phyloP scores from a whole-genome alignment of 2,797 vertebrate genomes.

The Melanotaenia boesemani region DNA sequence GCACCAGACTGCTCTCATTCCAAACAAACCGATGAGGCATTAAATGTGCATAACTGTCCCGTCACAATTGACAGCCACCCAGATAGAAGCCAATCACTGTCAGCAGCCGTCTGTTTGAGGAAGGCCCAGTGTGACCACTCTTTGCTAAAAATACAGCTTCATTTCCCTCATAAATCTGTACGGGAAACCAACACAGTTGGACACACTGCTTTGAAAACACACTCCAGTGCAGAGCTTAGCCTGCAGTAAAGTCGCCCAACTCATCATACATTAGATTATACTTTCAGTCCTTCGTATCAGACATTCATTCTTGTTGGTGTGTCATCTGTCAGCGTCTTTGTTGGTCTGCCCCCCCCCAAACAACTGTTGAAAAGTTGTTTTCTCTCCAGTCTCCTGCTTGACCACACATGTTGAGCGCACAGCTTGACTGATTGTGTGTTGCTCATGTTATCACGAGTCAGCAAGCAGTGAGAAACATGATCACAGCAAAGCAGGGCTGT shows the following conservation, averaged over 20 bases:
- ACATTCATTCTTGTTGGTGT: not conserved
- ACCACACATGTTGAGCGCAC: slow-evolving; percentile 3
- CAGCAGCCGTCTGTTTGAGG: slow-evolving; percentile 53
- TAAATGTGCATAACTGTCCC: slow-evolving; percentile 56
- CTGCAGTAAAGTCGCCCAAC: slow-evolving; percentile 1
- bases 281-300: slow-evolving; percentile 4
- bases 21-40: slow-evolving; percentile 55
- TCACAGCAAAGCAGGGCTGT: not conserved
- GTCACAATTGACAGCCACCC: slow-evolving; percentile 65
- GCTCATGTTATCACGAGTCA: not conserved
- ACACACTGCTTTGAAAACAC: slow-evolving; percentile 22
- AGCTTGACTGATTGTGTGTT: not conserved
- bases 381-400: not conserved
- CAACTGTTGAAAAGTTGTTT: not conserved
- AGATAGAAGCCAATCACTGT: slow-evolving; percentile 63
- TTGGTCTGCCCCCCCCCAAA: not conserved
- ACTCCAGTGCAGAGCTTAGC: not conserved
- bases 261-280: not conserved
- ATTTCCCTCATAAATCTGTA: slow-evolving; percentile 61
- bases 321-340: not conserved
- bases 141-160: slow-evolving; percentile 66
- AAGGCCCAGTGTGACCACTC: slow-evolving; percentile 43
- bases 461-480: not conserved
- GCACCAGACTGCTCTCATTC: slow-evolving; percentile 51
- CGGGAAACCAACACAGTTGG: slow-evolving; percentile 1